Evolutionary conservation across 2,113 vertebrate species (phyloP).

Genomic region (Gymnogyps californianus): DNA sequence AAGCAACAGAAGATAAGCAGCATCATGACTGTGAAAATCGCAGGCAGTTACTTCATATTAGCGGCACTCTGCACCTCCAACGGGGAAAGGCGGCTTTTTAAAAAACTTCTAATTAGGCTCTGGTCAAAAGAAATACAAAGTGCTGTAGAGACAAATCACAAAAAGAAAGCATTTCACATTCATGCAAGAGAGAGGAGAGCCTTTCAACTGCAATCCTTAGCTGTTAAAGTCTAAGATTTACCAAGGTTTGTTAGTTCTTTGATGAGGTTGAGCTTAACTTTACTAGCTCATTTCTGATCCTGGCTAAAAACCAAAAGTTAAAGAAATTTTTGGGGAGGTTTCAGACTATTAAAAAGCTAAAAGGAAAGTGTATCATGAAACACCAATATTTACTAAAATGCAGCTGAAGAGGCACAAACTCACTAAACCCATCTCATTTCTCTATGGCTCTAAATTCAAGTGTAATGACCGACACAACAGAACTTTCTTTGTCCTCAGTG

Average conservation of each 20-base stretch:
- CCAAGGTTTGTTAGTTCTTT: not conserved
- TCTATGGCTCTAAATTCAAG: not conserved
- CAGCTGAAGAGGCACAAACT: not conserved
- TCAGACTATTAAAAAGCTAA: not conserved
- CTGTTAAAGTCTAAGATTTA: not conserved
- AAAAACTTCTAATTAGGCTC: not conserved
- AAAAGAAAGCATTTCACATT: not conserved
- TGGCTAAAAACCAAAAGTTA: not conserved
- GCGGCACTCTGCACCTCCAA: rapidly evolving
- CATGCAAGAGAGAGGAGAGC: not conserved
- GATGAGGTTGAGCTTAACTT: not conserved
- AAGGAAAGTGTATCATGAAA: not conserved
- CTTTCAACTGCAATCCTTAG: not conserved
- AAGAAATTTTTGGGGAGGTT: not conserved
- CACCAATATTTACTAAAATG: not conserved
- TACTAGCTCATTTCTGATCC: not conserved
- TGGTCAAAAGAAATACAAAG: not conserved
- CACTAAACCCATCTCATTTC: not conserved
- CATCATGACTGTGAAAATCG: not conserved
- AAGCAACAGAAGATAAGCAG: not conserved
- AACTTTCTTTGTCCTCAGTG: not conserved
- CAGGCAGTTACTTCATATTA: not conserved
- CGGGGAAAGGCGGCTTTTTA: not conserved
- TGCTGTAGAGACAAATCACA: not conserved
- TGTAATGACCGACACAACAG: rapidly evolving